A percentile compares a stretch with the other conserved stretches of the same genome.
Evolutionary conservation across 1,140 invertebrate species (phyloP).

Genomic region (Heliconius nattereri): DNA sequence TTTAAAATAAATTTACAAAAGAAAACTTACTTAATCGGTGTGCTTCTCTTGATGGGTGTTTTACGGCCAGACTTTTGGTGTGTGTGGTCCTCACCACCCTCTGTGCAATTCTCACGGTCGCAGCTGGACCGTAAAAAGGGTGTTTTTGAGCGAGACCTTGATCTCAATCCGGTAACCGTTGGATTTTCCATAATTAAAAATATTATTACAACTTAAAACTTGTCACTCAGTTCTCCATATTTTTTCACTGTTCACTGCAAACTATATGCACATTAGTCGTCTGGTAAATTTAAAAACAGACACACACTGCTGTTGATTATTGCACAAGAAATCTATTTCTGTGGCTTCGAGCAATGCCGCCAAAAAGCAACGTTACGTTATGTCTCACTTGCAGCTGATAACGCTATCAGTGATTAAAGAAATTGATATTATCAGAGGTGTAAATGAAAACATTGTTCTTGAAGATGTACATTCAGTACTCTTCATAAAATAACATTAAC

Average conservation of each 20-base stretch:
- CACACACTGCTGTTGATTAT: slow-evolving; percentile 53
- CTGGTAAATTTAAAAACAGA: slow-evolving; percentile 54
- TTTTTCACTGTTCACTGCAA: slow-evolving; percentile 41
- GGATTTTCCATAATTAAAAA: slow-evolving; percentile 68
- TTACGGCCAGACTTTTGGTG: slow-evolving; percentile 77
- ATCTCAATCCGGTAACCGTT: slow-evolving; percentile 72
- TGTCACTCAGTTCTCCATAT: slow-evolving; percentile 33
- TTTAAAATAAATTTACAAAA: background rate
- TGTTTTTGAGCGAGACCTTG: slow-evolving; percentile 84
- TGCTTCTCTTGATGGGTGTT: slow-evolving; percentile 76
- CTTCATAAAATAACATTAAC: background rate
- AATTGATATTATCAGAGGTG: slow-evolving; percentile 25
- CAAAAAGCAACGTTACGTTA: slow-evolving; percentile 66
- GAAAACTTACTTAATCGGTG: slow-evolving; percentile 79
- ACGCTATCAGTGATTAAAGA: slow-evolving; percentile 17
- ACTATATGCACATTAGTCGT: slow-evolving; percentile 49
- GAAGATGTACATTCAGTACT: background rate
- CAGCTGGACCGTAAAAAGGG: slow-evolving; percentile 82
- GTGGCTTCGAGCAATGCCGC: slow-evolving; percentile 73
- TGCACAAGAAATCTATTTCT: slow-evolving; percentile 81
- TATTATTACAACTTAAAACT: slow-evolving; percentile 20
- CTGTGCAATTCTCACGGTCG: slow-evolving; percentile 79
- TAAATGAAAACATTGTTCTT: slow-evolving; percentile 28
- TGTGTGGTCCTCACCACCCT: slow-evolving; percentile 76
- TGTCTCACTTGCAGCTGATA: slow-evolving; percentile 42